Evolutionary conservation across 2,888 invertebrate genomes (phyloP), one percentile per base, ranked within the genome.

Genomic region (Kuschelorhynchus macadamiae): DNA sequence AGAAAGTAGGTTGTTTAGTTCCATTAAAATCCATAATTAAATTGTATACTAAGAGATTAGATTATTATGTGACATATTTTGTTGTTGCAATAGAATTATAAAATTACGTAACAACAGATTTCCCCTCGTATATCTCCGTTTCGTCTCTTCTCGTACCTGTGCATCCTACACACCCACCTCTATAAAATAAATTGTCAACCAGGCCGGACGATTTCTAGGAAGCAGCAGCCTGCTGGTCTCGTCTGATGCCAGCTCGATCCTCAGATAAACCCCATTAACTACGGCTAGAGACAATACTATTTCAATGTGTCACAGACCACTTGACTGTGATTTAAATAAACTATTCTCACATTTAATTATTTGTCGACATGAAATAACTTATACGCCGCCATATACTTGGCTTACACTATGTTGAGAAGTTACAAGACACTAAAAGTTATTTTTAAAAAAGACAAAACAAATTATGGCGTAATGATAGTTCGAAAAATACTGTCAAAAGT

Each of bases 161-260:
- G 72, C 76, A 74, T 77, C 77, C 78, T 76, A 78, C 78, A 79
- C 80, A 76, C 80, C 80, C 80, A 80, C 79, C 78, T 78, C 79
- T 77, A 80, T 84, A 84, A 84, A 84, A 84, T 84, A 84, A 84
- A 84, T 84, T 84, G 83, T 84, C 84, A 84, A 83, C 82, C 79
- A 80, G 78, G 78, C 80, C 80, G 78, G 80, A 80, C 80, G 80
- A 82, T 80, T 83, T 83, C 83, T 81, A 83, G 83, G 83, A 83
- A 83, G 82, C 82, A 79, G 80, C 73, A 77, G 61, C 70, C 67
- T 56, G 67, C 61, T 67, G 61, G 61, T 61, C 64, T 69, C 70
- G 61, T 61, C 67, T 67, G 67, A 61, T 67, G 60, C 65, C 64
- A 63, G 59, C 63, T 63, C 68, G 68, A 68, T 59, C 77, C 78